Base-by-base conservation (phyloP, 2,888 invertebrate genomes). In the Dorcus hopei region DNA sequence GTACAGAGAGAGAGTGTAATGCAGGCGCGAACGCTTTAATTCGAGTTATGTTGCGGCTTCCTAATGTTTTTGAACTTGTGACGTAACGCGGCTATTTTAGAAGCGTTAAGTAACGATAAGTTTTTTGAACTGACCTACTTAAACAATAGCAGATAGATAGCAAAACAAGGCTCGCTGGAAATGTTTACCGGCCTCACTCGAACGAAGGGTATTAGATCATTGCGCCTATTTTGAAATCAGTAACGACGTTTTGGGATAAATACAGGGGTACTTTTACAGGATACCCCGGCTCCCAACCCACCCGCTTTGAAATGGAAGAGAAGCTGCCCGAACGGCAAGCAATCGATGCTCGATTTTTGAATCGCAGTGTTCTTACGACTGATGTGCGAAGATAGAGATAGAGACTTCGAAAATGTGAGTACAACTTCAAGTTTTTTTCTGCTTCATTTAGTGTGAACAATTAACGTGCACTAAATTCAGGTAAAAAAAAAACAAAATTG, bases 341-440 rank as follows among this genome's bases (percentile, higher is more conserved):
- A n/a, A 26, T 50, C 42, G 49, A 49, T 43, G 47, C 26, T 40
- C 49, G 58, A 45, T 43, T 43, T 55, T 59, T 56, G 16, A 51
- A 55, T 39, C 39, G 56, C 39, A 41, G 39, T 39, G 52, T 45
- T 19, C 56, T 43, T 48, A 49, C 40, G 41, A 56, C 56, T 43
- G 55, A 55, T 52, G 52, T 56, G 14, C 49, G 56, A 55, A 52
- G 56, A 52, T 53, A 52, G 52, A 49, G 19, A 16, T 11, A 40
- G 48, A 52, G 11, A 45, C 40, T 42, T 38, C 38, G 40, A 52
- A 59, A 48, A 59, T 59, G 59, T 59, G 49, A 59, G 59, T 59
- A n/a, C 16, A 11, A 14, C n/a, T 23, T 45, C 3, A 19, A 19
- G 19, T 19, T 19, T 3, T 2, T 19, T 19, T 19, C 2, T 52